Base-by-base conservation (phyloP, 2,888 invertebrate species). In the Dryocosmus kuriphilus region DNA sequence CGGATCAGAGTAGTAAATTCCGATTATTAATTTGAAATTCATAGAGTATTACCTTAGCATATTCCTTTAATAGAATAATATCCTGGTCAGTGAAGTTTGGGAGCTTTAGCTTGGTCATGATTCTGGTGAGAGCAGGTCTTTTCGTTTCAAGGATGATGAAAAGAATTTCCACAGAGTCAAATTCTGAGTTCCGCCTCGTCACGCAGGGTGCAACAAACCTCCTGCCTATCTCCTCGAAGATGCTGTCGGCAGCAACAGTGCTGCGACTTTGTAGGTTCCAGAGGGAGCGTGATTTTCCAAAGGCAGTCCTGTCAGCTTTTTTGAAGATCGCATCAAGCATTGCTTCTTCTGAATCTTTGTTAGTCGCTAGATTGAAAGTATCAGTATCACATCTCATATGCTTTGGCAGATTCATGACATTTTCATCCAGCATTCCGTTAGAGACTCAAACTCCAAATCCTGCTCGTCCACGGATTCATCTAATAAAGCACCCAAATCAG, bases 11-110 rank as follows among this genome's bases (percentile, higher is more conserved):
- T 19, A 46, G 46, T 46, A 46, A 46, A 19, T 46, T 46, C 19
- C 19, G 46, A 46, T 46, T 19, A 46, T 46, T 19, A 1, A 46
- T 46, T 46, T 46, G 46, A 46, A 46, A 46, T 46, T 46, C 46
- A 19, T 46, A 46, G 46, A 46, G n/a, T n/a, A n/a, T 1, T 19
- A 51, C 19, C n/a, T n/a, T 51, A 51, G 51, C 51, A 51, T 51
- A 51, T n/a, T 51, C n/a, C 51, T 51, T 51, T n/a, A 51, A 51
- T 51, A 51, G 51, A 51, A 51, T 51, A 51, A 51, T 51, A n/a
- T 51, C n/a, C n/a, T 51, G 51, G 51, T 51, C 51, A 51, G 51
- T 51, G 51, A 51, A 51, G 51, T 51, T 51, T 51, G 51, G 51
- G n/a, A n/a, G 51, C 51, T 51, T 51, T 51, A 51, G 51, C 51